Base-by-base conservation (phyloP, 2,888 invertebrate genomes). In the Napeogenes inachia region DNA sequence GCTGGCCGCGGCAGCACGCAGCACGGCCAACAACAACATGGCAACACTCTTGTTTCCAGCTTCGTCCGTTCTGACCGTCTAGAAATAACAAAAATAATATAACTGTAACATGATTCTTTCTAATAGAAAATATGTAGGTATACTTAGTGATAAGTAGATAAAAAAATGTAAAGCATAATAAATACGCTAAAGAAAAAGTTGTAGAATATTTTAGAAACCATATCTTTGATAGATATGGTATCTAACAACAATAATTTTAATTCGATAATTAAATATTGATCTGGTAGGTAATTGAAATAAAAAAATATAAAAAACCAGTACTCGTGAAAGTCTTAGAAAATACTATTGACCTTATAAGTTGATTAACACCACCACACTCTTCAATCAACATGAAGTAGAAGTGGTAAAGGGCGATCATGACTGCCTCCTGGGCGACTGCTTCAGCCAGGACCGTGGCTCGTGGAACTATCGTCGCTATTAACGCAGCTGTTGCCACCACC, bases 11-110 rank as follows among this genome's bases (percentile, higher is more conserved):
- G 94, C 62, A 95, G 76, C 45, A 84, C 69, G 71, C 93, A 94
- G 73, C 93, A 94, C 0, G 94, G 94, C 93, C 93, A 94, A 75
- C 95, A 95, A 78, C 95, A 95, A 76, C 94, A 94, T 2, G 95
- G 95, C 35, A 92, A 90, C 6, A 93, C 93, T 74, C 92, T 87
- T 13, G 93, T 90, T 77, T 92, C 92, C 72, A 95, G 79, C 6
- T 87, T 82, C 66, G 91, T 87, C 2, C 92, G 92, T 72, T 92
- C 92, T 2, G 92, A 88, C 64, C 87, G 87, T 68, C 92, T 89
- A 80, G n/a, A 76, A 68, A 57, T 42, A 42, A 30, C 3, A 50
- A 46, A 13, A 50, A 50, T 30, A 3, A 30, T 4, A 10, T 30
- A 47, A n/a, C 1, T 13, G 12, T n/a, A 30, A 8, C 10, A 12